Conservation (phyloP, 2,888 invertebrate genomes). For the Seira musarum region DNA sequence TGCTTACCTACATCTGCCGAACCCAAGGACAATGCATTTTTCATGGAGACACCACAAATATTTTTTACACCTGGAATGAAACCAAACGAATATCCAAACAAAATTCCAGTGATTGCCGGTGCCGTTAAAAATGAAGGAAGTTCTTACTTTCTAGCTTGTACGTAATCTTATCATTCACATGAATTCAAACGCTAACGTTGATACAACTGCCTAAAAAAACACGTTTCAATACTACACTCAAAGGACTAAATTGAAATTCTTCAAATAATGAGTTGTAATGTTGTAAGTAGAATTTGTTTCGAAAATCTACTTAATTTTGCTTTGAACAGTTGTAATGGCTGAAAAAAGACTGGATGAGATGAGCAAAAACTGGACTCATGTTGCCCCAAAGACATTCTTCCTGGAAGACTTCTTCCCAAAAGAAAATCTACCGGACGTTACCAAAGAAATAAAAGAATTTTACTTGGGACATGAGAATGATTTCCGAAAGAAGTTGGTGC, state of each 20-base stretch:
- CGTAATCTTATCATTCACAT: too few relatives aligned
- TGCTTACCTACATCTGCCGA: slow-evolving; percentile 25
- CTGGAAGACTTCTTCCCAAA: background rate
- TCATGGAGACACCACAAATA: background rate
- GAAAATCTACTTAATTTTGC: too few relatives aligned
- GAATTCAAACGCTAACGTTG: too few relatives aligned
- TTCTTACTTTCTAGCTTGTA: background rate
- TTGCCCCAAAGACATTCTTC: slow-evolving; percentile 20
- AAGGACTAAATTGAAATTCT: too few relatives aligned
- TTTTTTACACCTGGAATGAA: too few relatives aligned
- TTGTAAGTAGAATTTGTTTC: too few relatives aligned
- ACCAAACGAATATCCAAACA: background rate
- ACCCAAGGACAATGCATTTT: slow-evolving; percentile 5
- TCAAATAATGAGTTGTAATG: too few relatives aligned
- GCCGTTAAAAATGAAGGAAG: slow-evolving; percentile 18
- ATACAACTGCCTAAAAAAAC: too few relatives aligned
- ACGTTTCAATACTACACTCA: too few relatives aligned
- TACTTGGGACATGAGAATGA: too few relatives aligned
- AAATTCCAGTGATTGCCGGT: slow-evolving; percentile 31
- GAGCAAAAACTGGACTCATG: slow-evolving; percentile 11
- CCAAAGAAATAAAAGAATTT: slow-evolving; percentile 18
- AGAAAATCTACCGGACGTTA: background rate
- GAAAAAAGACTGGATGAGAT: background rate
- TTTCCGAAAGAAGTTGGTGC: too few relatives aligned
- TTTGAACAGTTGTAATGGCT: slow-evolving; percentile 8